Percentiles rank a stretch among this genome's conserved stretches.
Conservation (phyloP, 1,140 invertebrate genomes). For the Aradophagus sp. region DNA sequence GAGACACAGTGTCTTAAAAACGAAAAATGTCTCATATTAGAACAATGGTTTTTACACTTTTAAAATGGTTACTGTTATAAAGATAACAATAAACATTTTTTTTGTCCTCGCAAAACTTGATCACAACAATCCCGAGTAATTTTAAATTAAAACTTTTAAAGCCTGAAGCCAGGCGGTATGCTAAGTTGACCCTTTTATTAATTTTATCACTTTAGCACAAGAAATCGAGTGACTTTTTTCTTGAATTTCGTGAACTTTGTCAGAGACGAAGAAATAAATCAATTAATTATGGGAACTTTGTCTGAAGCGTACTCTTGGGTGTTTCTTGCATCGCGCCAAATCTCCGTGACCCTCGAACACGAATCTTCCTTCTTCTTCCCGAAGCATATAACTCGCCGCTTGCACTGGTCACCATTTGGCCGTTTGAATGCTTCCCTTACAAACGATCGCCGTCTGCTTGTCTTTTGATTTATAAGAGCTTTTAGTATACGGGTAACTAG, state of each 20-base stretch:
- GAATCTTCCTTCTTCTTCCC: constrained; percentile 52
- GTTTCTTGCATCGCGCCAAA: constrained; percentile 42
- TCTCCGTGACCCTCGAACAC: constrained; percentile 44
- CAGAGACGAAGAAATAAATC: constrained; percentile 59
- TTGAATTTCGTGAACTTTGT: constrained; percentile 53
- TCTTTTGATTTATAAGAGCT: constrained; percentile 74
- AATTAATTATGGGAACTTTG: constrained; percentile 62
- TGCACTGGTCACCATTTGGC: constrained; percentile 59
- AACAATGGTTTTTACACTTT: no score
- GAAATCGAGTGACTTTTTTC: no score
- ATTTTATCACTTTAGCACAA: no score
- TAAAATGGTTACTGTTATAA: no score
- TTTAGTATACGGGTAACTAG: constrained; percentile 64
- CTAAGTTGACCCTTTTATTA: constrained; percentile 47
- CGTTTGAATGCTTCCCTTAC: constrained; percentile 65
- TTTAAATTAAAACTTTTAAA: constrained; percentile 24
- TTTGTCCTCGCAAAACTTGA: no score
- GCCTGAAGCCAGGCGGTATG: constrained; percentile 10
- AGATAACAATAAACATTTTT: no score
- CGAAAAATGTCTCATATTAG: no score
- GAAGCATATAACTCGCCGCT: constrained; percentile 48
- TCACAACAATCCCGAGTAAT: constrained; percentile 18
- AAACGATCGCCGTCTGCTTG: constrained; percentile 66
- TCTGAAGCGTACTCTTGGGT: constrained; percentile 40
- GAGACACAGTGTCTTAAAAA: no score